Evolutionary conservation across 2,888 invertebrate genomes (phyloP).

Genomic region (Myopa testacea): DNA sequence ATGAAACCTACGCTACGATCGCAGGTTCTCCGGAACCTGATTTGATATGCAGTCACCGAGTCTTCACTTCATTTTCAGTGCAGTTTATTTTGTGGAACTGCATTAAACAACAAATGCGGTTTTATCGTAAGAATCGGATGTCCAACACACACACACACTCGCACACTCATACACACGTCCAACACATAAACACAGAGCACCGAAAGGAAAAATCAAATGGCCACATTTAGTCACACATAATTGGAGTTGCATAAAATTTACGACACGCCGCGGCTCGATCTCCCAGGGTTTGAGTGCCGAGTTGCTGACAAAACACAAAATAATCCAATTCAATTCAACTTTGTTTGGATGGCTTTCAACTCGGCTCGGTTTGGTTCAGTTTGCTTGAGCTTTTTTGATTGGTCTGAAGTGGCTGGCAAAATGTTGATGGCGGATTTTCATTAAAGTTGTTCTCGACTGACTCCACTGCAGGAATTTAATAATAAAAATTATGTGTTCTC

Average conservation of each 20-base stretch:
- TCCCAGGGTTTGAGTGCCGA: constrained; percentile 8
- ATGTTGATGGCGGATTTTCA: constrained; percentile 13
- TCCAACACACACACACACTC: neutral
- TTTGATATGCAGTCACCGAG: no score
- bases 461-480: neutral
- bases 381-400: neutral
- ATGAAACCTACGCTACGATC: no score
- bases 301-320: constrained; percentile 24
- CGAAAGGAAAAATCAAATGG: neutral
- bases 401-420: neutral
- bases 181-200: neutral
- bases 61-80: neutral
- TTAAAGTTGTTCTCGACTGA: neutral
- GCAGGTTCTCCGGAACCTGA: no score
- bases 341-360: neutral
- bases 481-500: neutral
- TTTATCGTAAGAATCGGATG: neutral
- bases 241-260: constrained; percentile 17
- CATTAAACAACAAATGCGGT: neutral
- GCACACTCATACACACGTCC: neutral
- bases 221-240: constrained; percentile 10
- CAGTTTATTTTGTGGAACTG: neutral
- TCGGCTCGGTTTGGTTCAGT: neutral
- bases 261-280: neutral
- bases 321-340: constrained; percentile 16